These are phyloP conservation scores for Gnatocerus cornutus DNA, from an alignment of 2,888 invertebrate species.

Conservation along the genomic window DNA sequence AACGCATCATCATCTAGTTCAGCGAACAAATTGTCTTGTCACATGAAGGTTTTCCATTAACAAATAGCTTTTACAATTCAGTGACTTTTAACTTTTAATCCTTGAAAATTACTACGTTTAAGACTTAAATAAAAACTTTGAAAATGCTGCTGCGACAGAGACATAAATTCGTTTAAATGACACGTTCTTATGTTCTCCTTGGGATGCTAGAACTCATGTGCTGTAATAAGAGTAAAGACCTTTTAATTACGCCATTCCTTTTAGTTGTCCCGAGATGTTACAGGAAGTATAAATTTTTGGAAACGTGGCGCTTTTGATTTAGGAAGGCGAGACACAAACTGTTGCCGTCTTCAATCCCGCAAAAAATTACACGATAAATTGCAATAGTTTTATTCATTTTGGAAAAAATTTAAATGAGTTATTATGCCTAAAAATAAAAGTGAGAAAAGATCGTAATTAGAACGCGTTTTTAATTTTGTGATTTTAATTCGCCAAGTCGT, in stretches of 20 bases:
- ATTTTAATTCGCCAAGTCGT: slow-evolving; percentile 4
- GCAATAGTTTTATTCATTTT: too few relatives aligned
- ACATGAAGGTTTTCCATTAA: slow-evolving; percentile 38
- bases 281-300: slow-evolving; percentile 42
- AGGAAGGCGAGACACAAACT: not conserved
- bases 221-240: slow-evolving; percentile 50
- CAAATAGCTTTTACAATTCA: slow-evolving; percentile 41
- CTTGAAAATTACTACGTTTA: slow-evolving; percentile 40
- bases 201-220: slow-evolving; percentile 46
- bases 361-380: too few relatives aligned
- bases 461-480: not conserved
- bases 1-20: slow-evolving; percentile 6
- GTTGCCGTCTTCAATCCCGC: not conserved
- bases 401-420: too few relatives aligned
- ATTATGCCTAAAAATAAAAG: too few relatives aligned
- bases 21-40: slow-evolving; percentile 30
- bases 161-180: slow-evolving; percentile 48
- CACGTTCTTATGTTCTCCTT: slow-evolving; percentile 39
- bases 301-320: slow-evolving; percentile 25
- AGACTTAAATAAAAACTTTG: slow-evolving; percentile 45
- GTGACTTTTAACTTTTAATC: slow-evolving; percentile 42
- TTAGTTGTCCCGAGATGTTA: slow-evolving; percentile 42
- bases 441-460: too few relatives aligned
- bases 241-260: slow-evolving; percentile 49
- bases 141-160: slow-evolving; percentile 26